A percentile compares a stretch with the other conserved stretches of the same genome.
Evolutionary conservation across 2,888 invertebrate species (phyloP).

Genomic region (Crepidodera aurea): DNA sequence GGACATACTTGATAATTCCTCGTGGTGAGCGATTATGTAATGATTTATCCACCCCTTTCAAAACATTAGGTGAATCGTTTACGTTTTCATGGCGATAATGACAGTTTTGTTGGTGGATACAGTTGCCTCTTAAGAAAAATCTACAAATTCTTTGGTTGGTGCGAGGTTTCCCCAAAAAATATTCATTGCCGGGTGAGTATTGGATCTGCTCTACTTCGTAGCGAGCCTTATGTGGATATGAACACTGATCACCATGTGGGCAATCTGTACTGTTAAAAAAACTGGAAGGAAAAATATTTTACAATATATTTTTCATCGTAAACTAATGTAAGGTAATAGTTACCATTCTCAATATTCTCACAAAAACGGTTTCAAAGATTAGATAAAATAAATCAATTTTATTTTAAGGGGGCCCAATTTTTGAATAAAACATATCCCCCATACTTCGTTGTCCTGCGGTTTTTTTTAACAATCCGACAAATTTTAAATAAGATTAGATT

Average conservation of each 20-base stretch:
- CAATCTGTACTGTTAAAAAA: slow-evolving; percentile 42
- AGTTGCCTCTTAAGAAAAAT: slow-evolving; percentile 48
- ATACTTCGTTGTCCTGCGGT: too few species aligned
- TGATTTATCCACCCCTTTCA: slow-evolving; percentile 19
- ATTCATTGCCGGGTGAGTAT: slow-evolving; percentile 39
- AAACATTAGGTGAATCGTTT: slow-evolving; percentile 18
- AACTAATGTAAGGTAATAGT: too few species aligned
- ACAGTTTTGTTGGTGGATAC: slow-evolving; percentile 49
- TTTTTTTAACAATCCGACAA: too few species aligned
- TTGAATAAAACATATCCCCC: too few species aligned
- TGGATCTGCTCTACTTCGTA: slow-evolving; percentile 44
- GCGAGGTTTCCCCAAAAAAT: slow-evolving; percentile 41
- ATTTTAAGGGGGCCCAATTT: too few species aligned
- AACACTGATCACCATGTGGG: slow-evolving; percentile 39
- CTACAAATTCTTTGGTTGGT: slow-evolving; percentile 46
- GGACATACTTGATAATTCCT: slow-evolving; percentile 20
- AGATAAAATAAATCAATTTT: too few species aligned
- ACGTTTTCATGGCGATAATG: slow-evolving; percentile 47
- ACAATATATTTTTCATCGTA: too few species aligned
- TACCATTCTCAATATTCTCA: too few species aligned
- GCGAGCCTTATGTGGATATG: slow-evolving; percentile 40
- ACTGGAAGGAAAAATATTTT: slow-evolving; percentile 34
- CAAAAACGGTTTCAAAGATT: too few species aligned
- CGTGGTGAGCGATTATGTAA: slow-evolving; percentile 12
- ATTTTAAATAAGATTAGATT: too few species aligned